These are phyloP conservation scores for Peromyscus leucopus DNA, from an alignment of 2,113 vertebrate species.

Conservation along the genomic window DNA sequence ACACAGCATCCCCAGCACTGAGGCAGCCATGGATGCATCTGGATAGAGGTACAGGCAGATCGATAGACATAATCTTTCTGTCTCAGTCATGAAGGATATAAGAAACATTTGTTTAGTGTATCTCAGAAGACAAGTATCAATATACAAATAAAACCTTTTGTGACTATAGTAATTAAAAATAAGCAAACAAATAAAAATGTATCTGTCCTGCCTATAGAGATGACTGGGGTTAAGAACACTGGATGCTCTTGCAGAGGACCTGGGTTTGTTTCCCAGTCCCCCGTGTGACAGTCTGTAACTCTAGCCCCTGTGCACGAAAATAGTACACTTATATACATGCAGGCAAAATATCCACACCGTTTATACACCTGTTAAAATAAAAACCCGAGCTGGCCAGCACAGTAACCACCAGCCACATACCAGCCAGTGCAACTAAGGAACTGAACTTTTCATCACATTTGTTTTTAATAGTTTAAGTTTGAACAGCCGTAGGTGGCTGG, in stretches of 20 bases:
- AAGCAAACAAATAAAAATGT: background rate
- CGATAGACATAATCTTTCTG: background rate
- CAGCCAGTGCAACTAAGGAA: background rate
- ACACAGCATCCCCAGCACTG: background rate
- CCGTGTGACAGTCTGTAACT: background rate
- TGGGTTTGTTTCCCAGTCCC: background rate
- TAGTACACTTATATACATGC: no score
- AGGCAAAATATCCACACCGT: background rate
- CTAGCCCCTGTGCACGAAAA: background rate
- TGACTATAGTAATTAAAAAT: background rate
- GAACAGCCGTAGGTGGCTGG: background rate
- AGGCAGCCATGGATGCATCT: background rate
- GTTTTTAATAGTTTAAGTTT: background rate
- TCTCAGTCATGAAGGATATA: background rate
- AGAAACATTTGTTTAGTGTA: background rate
- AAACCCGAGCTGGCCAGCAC: background rate
- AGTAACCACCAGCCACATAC: background rate
- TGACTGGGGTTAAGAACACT: background rate
- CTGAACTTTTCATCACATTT: slow-evolving; percentile 1
- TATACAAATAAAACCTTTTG: background rate
- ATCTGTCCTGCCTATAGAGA: background rate
- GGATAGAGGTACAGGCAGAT: background rate
- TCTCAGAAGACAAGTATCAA: background rate
- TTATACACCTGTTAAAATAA: background rate
- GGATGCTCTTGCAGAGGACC: background rate